phyloP scores from a whole-genome alignment of 2,888 invertebrate species.

The Bhutanitis thaidina region DNA sequence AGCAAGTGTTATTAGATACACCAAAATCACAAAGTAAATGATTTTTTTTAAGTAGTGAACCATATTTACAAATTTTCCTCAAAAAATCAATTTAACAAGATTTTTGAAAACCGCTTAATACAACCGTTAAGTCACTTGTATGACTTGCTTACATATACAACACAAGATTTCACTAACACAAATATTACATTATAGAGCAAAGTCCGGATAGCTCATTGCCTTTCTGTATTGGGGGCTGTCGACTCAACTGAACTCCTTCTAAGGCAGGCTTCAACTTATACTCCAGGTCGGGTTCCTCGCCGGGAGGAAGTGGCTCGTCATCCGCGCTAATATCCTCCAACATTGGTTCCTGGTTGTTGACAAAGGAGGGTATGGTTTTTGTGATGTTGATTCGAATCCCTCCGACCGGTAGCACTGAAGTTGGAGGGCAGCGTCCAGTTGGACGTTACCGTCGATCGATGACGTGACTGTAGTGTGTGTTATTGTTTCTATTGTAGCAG shows the following conservation, averaged over 20 bases:
- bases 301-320: conserved; percentile 80
- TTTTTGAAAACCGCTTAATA: no score
- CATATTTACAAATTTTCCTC: no score
- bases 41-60: no score
- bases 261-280: conserved; percentile 83
- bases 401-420: conserved; percentile 61
- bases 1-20: no score
- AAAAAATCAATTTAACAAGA: background rate
- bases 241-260: conserved; percentile 82
- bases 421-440: conserved; percentile 77
- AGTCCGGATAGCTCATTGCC: conserved; percentile 91
- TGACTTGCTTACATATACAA: no score
- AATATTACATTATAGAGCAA: conserved; percentile 88
- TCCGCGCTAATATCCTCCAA: conserved; percentile 57
- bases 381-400: conserved; percentile 92
- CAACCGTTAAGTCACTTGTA: no score
- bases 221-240: conserved; percentile 84
- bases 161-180: background rate
- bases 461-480: conserved; percentile 79
- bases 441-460: conserved; percentile 89
- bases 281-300: conserved; percentile 75
- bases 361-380: conserved; percentile 78
- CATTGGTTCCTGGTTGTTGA: conserved; percentile 38
- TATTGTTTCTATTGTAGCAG: conserved; percentile 59
- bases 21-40: no score